Percentiles rank a stretch among this genome's conserved stretches.
Conservation (phyloP, 2,113 vertebrate genomes). For the Laticauda colubrina region DNA sequence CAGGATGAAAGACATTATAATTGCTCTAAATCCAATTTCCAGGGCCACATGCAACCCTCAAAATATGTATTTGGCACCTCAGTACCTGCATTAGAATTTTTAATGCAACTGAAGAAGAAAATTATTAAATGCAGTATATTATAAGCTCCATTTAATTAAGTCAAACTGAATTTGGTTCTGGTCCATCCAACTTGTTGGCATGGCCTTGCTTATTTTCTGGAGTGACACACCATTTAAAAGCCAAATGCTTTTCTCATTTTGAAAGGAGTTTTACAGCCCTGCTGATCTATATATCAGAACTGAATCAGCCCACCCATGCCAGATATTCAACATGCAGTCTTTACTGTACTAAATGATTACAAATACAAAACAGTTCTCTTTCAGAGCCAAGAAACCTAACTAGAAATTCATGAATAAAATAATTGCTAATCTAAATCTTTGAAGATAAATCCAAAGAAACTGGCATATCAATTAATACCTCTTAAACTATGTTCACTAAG, state of each 20-base stretch:
- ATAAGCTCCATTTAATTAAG: neutral
- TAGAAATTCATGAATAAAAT: slow-evolving; percentile 17
- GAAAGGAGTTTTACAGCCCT: neutral
- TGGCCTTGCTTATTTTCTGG: neutral
- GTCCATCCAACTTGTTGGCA: neutral
- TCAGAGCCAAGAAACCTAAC: neutral
- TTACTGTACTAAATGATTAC: neutral
- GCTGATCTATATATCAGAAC: neutral
- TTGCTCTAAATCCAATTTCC: neutral
- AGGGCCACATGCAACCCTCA: neutral
- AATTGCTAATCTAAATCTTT: slow-evolving; percentile 13
- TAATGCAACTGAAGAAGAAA: neutral
- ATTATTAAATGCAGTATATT: neutral
- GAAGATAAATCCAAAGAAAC: slow-evolving; percentile 17
- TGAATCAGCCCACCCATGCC: neutral
- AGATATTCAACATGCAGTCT: neutral
- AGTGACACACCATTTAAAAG: neutral
- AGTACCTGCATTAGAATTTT: neutral
- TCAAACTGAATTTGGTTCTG: neutral
- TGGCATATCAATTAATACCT: slow-evolving; percentile 34
- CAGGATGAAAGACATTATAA: neutral
- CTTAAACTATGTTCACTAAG: slow-evolving; percentile 7
- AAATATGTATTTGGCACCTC: neutral
- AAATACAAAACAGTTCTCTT: slow-evolving; percentile 11
- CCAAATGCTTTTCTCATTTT: neutral